Conservation (phyloP, 2,113 vertebrate genomes). For the Odocoileus virginianus region DNA sequence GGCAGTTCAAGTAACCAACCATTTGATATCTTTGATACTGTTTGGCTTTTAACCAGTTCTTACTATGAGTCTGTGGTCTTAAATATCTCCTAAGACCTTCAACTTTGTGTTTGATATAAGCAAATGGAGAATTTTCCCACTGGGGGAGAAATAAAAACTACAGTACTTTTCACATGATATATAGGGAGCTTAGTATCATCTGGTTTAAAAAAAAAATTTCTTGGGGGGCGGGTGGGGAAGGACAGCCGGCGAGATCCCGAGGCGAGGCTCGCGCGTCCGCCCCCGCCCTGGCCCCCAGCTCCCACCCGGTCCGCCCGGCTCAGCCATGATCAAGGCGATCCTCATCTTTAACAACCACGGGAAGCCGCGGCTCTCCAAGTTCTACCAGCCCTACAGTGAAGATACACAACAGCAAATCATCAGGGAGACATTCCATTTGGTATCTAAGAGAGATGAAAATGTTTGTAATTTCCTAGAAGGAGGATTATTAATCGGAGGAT, state of each 20-base stretch:
- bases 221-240: slow-evolving; percentile 66
- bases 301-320: slow-evolving; percentile 8
- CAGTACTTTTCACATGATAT: not conserved
- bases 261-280: slow-evolving; percentile 22
- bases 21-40: slow-evolving; percentile 65
- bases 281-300: slow-evolving; percentile 25
- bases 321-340: slow-evolving; percentile 97
- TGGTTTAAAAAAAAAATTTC: too few relatives aligned
- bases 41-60: slow-evolving; percentile 57
- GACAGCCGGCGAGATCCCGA: not conserved
- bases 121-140: not conserved
- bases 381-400: slow-evolving; percentile 98
- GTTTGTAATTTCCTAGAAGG: too few relatives aligned
- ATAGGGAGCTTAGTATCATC: not conserved
- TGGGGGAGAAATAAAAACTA: not conserved
- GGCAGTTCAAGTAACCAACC: slow-evolving; percentile 60
- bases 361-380: slow-evolving; percentile 97
- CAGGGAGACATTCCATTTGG: too few relatives aligned
- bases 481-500: too few relatives aligned
- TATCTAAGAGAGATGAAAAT: too few relatives aligned
- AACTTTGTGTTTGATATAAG: slow-evolving; percentile 34
- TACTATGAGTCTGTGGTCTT: not conserved
- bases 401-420: too few relatives aligned
- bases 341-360: slow-evolving; percentile 99
- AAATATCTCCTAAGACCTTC: slow-evolving; percentile 21